Percentiles rank a stretch among this genome's conserved stretches.
These are phyloP conservation scores for Chrysaora quinquecirrha DNA, from an alignment of 30 jellyfish, hydroid and myxozoan genomes.

Conservation along the genomic window DNA sequence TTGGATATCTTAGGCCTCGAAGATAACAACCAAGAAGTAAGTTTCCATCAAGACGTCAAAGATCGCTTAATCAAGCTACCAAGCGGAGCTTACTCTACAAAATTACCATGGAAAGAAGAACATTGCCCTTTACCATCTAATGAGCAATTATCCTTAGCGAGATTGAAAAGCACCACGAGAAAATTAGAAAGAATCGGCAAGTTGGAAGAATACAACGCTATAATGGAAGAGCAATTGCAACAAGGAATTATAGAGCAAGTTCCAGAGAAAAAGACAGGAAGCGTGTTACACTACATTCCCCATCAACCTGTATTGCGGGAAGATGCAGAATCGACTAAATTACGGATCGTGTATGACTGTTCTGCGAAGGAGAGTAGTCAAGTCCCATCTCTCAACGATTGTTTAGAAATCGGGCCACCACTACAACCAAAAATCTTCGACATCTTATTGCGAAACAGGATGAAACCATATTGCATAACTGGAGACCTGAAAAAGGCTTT, in stretches of 20 bases:
- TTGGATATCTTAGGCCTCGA: too few species aligned
- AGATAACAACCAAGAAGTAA: too few species aligned
- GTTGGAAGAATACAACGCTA: constrained; percentile 24
- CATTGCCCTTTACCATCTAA: too few species aligned
- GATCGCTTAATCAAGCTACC: too few species aligned
- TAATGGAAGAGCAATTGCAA: constrained; percentile 51
- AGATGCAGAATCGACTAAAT: constrained; percentile 59
- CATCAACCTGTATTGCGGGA: constrained; percentile 68
- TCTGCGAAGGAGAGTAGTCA: constrained; percentile 54
- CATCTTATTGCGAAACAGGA: constrained; percentile 56
- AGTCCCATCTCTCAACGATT: constrained; percentile 69
- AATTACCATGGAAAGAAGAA: too few species aligned
- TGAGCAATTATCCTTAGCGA: too few species aligned
- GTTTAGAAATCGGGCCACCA: constrained; percentile 67
- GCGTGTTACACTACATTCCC: constrained; percentile 64
- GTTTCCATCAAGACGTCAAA: too few species aligned
- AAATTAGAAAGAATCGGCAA: neutral
- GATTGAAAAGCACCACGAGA: neutral
- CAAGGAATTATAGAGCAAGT: too few species aligned
- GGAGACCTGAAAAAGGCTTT: constrained; percentile 65
- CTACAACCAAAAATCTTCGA: constrained; percentile 44
- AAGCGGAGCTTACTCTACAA: too few species aligned
- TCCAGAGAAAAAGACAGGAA: too few species aligned
- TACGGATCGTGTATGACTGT: constrained; percentile 63
- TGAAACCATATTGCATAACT: constrained; percentile 34